Evolutionary conservation across 1,140 invertebrate genomes (phyloP), one percentile per base, ranked within the genome.

Genomic region (Harpegnathos saltator): DNA sequence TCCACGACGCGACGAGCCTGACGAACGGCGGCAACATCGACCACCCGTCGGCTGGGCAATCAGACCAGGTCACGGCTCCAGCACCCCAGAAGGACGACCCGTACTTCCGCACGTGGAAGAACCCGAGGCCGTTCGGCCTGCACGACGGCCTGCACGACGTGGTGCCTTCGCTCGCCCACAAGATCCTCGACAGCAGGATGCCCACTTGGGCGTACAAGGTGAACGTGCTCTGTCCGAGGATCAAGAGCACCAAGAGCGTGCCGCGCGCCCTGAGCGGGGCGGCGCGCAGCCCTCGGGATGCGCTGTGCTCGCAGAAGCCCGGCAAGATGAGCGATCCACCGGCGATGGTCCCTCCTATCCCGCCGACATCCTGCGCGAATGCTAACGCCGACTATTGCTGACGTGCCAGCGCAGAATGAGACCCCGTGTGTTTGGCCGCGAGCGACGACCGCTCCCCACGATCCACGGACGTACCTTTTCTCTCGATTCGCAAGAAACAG

Each of bases 31-130:
- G 29, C 1, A 77, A 48, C 83, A 87, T 44, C 26, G 82, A 84
- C 29, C 81, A 29, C 59, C 90, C 50, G 52, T 90, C 89, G 50
- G 90, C n/a, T n/a, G n/a, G 74, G 61, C 74, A 71, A 85, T 85
- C 71, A 91, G 92, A 17, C 73, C 93, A 72, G 92, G 91, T 78
- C n/a, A n/a, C n/a, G 92, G 33, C 92, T 94, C 56, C 92, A 3
- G 1, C 29, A 33, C 29, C 5, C 5, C 29, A 33, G 83, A 92
- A 78, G 92, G 94, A 95, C 52, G 94, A 95, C 69, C 92, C 95
- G 19, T 96, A 96, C 89, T 96, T 96, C 82, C 94, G 95, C 72
- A 94, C 95, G 1, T 96, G 96, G 96, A 95, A 93, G 58, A 94
- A 94, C 17, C 90, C 93, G 0, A 93, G 93, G 58, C 48, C 83